Percentiles rank a stretch among this genome's conserved stretches.
These are phyloP conservation scores for Metaphire vulgaris DNA, from an alignment of 1,140 invertebrate genomes.

Conservation along the genomic window DNA sequence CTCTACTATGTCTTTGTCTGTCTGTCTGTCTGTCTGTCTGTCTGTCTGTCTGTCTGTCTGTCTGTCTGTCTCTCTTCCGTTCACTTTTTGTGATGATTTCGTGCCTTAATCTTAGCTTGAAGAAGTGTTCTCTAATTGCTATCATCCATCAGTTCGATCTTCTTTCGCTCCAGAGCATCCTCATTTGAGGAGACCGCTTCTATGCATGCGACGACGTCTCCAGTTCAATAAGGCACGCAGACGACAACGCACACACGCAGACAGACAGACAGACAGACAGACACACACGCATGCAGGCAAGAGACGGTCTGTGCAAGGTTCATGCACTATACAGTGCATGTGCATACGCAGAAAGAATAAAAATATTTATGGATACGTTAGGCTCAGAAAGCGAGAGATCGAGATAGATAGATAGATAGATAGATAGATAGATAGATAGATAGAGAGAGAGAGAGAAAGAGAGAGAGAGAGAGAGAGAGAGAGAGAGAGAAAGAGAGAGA, in stretches of 20 bases:
- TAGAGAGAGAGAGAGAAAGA: neutral
- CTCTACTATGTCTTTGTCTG: neutral
- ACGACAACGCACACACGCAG: neutral
- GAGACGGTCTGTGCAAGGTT: no score
- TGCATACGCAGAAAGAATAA: no score
- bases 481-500: neutral
- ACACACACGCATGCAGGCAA: neutral
- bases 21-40: neutral
- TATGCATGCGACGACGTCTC: no score
- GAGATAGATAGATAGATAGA: neutral
- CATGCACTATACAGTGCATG: no score
- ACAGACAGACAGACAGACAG: neutral
- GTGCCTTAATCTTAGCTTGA: no score
- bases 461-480: neutral
- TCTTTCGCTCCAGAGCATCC: neutral
- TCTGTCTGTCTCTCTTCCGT: no score
- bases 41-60: neutral
- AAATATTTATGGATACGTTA: no score
- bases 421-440: neutral
- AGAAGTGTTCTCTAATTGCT: neutral
- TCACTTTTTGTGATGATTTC: no score
- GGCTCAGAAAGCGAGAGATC: no score
- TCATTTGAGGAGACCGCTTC: neutral
- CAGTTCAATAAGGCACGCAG: neutral
- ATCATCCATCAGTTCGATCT: neutral